These are phyloP conservation scores for Scrobipalpa costella DNA, from an alignment of 2,888 invertebrate genomes.

Conservation along the genomic window DNA sequence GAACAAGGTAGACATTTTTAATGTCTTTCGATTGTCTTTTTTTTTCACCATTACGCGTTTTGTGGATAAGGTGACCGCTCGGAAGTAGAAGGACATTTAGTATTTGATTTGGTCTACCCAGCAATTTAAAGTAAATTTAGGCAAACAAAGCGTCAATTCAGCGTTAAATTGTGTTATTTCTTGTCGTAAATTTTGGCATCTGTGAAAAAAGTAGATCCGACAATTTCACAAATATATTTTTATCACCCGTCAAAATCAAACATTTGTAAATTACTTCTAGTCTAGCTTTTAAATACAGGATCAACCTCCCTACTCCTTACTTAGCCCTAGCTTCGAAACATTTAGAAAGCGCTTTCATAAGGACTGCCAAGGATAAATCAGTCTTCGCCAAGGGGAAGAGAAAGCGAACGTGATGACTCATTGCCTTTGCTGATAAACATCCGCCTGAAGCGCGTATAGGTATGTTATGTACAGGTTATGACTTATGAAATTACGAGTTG, in stretches of 20 bases:
- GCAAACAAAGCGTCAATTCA: too few relatives aligned
- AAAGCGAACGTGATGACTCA: constrained; percentile 72
- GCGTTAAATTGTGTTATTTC: too few relatives aligned
- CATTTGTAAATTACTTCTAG: too few relatives aligned
- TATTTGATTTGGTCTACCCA: too few relatives aligned
- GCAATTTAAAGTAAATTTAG: too few relatives aligned
- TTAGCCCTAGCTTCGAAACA: background rate
- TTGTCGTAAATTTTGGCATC: too few relatives aligned
- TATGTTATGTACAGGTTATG: background rate
- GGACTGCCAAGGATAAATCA: constrained; percentile 4
- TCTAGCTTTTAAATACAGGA: too few relatives aligned
- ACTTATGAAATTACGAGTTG: background rate
- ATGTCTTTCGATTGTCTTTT: background rate
- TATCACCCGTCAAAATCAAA: too few relatives aligned
- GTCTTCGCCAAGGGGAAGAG: constrained; percentile 52
- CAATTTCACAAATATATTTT: too few relatives aligned
- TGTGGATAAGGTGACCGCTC: background rate
- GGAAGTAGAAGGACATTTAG: too few relatives aligned
- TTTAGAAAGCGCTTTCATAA: constrained; percentile 1
- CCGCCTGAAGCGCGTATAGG: constrained; percentile 8
- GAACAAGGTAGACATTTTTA: background rate
- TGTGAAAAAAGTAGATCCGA: too few relatives aligned
- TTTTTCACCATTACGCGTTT: too few relatives aligned
- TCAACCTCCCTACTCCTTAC: background rate
- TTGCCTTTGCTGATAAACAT: constrained; percentile 30